phyloP scores from a whole-genome alignment of 2,888 invertebrate species.

The Portevinia maculata region DNA sequence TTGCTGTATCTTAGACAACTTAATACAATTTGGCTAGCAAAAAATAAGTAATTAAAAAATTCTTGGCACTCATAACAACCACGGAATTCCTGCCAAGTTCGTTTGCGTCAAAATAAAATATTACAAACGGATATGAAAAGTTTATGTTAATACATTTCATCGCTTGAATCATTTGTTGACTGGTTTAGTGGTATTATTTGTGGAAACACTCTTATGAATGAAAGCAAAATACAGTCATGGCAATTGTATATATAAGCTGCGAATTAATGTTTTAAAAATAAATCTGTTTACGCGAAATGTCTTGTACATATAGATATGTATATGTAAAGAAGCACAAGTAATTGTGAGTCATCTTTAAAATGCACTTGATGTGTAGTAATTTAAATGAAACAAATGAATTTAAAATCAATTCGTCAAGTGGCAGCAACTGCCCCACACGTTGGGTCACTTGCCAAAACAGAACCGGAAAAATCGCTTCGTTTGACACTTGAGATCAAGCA shows the following conservation, averaged over 20 bases:
- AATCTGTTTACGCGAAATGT: conserved; percentile 33
- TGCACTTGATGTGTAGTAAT: conserved; percentile 51
- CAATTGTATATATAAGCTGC: not conserved
- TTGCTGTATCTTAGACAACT: no score
- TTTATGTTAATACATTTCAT: not conserved
- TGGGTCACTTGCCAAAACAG: conserved; percentile 45
- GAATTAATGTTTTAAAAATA: conserved; percentile 55
- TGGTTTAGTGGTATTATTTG: not conserved
- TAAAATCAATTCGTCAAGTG: conserved; percentile 29
- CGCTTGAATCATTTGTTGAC: not conserved
- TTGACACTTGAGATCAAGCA: conserved; percentile 62
- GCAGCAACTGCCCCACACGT: conserved; percentile 22
- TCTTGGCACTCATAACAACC: not conserved
- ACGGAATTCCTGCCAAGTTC: conserved; percentile 1
- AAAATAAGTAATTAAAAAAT: not conserved
- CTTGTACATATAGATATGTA: no score
- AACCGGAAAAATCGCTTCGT: conserved; percentile 55
- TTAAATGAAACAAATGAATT: conserved; percentile 35
- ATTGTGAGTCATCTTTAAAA: conserved; percentile 22
- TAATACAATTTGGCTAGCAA: no score
- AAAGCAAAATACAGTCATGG: conserved; percentile 22
- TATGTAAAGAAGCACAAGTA: not conserved
- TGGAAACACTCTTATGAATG: conserved; percentile 48
- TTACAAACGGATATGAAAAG: not conserved
- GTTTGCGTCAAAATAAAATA: not conserved